Evolutionary conservation across 1,140 invertebrate genomes (phyloP).

Genomic region (Drosophila bocki): DNA sequence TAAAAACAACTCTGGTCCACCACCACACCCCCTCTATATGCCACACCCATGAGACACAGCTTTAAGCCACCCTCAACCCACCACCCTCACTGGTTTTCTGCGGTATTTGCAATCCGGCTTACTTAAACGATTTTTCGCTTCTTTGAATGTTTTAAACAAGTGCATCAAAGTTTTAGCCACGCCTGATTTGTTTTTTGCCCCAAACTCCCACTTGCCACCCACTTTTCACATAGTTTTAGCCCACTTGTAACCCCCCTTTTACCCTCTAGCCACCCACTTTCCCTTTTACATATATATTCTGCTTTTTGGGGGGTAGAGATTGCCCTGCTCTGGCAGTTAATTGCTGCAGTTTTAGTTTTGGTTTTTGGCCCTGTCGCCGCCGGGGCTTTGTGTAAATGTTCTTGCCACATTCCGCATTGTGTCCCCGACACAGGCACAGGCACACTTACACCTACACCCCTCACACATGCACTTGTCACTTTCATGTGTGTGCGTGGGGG

Average conservation of each 20-base stretch:
- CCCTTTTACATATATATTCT: neutral
- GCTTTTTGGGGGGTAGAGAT: neutral
- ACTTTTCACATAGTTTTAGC: neutral
- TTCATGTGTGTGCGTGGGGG: slow-evolving; percentile 14
- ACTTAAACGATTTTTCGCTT: slow-evolving; percentile 56
- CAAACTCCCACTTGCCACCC: neutral
- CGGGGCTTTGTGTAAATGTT: slow-evolving; percentile 50
- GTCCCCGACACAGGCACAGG: neutral
- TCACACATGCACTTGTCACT: slow-evolving; percentile 26
- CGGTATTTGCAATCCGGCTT: slow-evolving; percentile 66
- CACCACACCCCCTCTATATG: too few species aligned
- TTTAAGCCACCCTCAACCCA: neutral
- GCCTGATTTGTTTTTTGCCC: slow-evolving; percentile 56
- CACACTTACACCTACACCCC: neutral
- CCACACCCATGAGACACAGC: neutral
- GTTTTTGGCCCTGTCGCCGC: slow-evolving; percentile 49
- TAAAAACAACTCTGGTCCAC: slow-evolving; percentile 61
- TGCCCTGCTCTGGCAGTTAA: slow-evolving; percentile 41
- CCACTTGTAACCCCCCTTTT: neutral
- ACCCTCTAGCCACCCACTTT: neutral
- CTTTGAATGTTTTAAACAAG: slow-evolving; percentile 73
- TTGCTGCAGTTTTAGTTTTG: slow-evolving; percentile 50
- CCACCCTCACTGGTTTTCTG: neutral
- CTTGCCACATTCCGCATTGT: slow-evolving; percentile 49
- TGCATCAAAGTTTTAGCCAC: slow-evolving; percentile 66